These are phyloP conservation scores for Nemotelus nigrinus DNA, from an alignment of 2,888 invertebrate genomes.

Conservation along the genomic window DNA sequence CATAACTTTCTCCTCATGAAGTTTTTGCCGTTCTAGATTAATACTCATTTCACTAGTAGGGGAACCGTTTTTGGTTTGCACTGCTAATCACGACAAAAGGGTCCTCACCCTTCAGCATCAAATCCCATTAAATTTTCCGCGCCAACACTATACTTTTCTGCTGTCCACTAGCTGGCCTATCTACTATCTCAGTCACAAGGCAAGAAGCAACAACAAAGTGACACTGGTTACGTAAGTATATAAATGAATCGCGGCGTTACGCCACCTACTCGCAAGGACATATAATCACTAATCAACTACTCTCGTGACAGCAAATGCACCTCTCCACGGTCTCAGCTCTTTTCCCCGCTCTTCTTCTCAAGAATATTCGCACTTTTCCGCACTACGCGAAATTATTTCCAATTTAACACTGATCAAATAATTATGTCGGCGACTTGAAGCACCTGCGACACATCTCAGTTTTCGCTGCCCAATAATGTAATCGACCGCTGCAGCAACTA, in stretches of 20 bases:
- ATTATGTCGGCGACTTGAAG: background rate
- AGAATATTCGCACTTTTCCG: too few relatives aligned
- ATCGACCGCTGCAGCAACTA: too few relatives aligned
- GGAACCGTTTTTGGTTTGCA: too few relatives aligned
- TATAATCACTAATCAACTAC: constrained; percentile 25
- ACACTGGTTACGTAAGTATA: constrained; percentile 57
- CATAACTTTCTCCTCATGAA: too few relatives aligned
- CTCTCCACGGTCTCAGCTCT: constrained; percentile 15
- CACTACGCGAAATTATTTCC: background rate
- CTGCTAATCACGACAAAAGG: too few relatives aligned
- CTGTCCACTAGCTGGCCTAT: constrained; percentile 8
- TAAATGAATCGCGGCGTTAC: constrained; percentile 42
- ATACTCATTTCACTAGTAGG: too few relatives aligned
- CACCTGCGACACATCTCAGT: background rate
- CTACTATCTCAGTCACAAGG: background rate
- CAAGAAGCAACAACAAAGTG: constrained; percentile 50
- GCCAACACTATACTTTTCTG: constrained; percentile 33
- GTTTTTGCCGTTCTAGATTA: too few relatives aligned
- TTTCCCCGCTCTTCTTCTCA: too few relatives aligned
- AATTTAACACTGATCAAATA: background rate
- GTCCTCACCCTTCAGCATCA: too few relatives aligned
- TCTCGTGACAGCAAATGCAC: constrained; percentile 35
- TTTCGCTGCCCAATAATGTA: too few relatives aligned
- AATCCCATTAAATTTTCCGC: too few relatives aligned
- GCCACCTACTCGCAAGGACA: constrained; percentile 16